Conservation (phyloP, 2,113 vertebrate species). For the Peucedramus taeniatus region DNA sequence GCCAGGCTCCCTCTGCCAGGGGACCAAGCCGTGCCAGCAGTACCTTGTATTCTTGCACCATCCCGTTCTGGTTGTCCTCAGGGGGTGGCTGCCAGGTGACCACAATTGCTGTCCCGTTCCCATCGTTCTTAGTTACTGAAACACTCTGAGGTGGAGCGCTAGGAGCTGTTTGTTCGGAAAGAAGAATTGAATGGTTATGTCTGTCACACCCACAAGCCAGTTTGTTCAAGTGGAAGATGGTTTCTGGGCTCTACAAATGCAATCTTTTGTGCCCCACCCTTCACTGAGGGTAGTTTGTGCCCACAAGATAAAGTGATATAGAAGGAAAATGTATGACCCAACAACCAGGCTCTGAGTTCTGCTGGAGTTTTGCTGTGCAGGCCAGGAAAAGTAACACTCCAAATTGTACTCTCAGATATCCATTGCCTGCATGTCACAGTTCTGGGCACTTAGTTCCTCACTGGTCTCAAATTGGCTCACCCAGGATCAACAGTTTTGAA, state of each 20-base stretch:
- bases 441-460: not conserved
- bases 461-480: not conserved
- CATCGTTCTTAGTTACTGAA: slow-evolving; percentile 89
- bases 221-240: not conserved
- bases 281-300: not conserved
- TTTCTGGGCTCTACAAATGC: not conserved
- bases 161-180: slow-evolving; percentile 78
- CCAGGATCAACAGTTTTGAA: not conserved
- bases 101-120: slow-evolving; percentile 89
- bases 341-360: not conserved
- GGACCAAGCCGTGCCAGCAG: not conserved
- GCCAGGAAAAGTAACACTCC: not conserved
- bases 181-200: not conserved
- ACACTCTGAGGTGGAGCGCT: slow-evolving; percentile 93
- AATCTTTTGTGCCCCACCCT: not conserved
- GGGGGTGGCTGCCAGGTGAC: slow-evolving; percentile 96
- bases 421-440: not conserved
- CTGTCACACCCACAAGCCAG: fast-evolving
- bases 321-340: not conserved
- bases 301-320: not conserved
- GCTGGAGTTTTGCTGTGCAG: not conserved
- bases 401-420: not conserved
- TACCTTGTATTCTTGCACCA: slow-evolving; percentile 98
- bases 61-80: slow-evolving; percentile 90
- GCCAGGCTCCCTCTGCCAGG: not conserved